Base-by-base conservation (phyloP, 2,888 invertebrate species). In the Biston betularia region DNA sequence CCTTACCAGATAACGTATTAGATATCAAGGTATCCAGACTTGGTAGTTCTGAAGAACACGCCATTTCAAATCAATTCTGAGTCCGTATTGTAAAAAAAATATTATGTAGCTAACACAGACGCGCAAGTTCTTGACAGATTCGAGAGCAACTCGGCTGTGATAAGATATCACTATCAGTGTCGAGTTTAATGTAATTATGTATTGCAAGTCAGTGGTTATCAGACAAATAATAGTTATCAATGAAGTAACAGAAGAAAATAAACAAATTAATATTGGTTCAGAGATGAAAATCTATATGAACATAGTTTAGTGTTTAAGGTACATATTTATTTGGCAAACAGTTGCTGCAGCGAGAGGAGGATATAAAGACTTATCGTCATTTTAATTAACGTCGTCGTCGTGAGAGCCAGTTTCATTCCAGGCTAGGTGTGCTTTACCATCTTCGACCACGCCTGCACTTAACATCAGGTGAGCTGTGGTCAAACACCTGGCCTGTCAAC, bases 1-100 rank as follows among this genome's bases (percentile, higher is more conserved):
- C 95, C 24, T 94, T 73, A 0, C 78, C 87, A 0, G 80, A 56
- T 59, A 92, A 40, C 1, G 48, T 12, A 49, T 24, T 40, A 24
- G 49, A 38, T 42, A 58, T 58, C n/a, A 58, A 10, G 24, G 40
- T 10, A 9, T 58, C 58, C 12, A 58, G n/a, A 15, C 58, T 58
- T 10, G 58, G n/a, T 4, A 58, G 48, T 49, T 58, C 58, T 12
- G 42, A 14, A 58, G 58, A 49, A 8, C 49, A 49, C 15, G 57
- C 57, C 58, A 58, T 58, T 38, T 57, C 48, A n/a, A 14, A 0
- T 2, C 15, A n/a, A 5, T 54, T 48, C 24, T 33, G 48, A 34
- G 6, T 11, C 11, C 11, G 1, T 33, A 8, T 10, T 45, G 34
- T 45, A 46, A 34, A 40, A 56, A 7, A 35, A 38, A 9, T 35